A percentile compares a stretch with the other conserved stretches of the same genome.
phyloP scores from a whole-genome alignment of 2,888 invertebrate species.

The Maniola hyperantus region DNA sequence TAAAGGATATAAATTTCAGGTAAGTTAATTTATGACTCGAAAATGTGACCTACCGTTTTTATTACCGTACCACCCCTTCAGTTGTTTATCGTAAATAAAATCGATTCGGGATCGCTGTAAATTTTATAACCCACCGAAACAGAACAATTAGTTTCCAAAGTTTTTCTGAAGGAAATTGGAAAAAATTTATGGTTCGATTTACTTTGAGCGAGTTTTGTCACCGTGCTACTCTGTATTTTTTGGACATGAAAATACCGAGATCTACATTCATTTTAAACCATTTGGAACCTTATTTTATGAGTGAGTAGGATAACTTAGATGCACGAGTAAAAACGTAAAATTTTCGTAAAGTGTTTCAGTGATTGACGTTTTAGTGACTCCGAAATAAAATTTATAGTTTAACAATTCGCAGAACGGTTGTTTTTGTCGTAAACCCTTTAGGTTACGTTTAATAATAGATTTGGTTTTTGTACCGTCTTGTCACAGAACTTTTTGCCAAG shows the following conservation, averaged over 20 bases:
- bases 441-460: conserved; percentile 50
- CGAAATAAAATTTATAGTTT: conserved; percentile 67
- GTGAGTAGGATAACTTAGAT: conserved; percentile 32
- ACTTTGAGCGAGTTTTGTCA: conserved; percentile 58
- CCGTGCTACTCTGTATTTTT: conserved; percentile 54
- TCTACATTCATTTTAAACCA: conserved; percentile 16
- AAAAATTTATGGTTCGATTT: conserved; percentile 61
- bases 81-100: conserved; percentile 57
- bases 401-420: conserved; percentile 71
- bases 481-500: conserved; percentile 14
- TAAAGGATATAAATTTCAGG: too few species aligned
- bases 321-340: conserved; percentile 37
- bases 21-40: conserved; percentile 42
- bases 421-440: conserved; percentile 63
- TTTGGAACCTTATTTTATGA: conserved; percentile 41
- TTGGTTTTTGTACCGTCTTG: conserved; percentile 42
- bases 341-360: conserved; percentile 52
- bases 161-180: conserved; percentile 52
- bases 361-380: conserved; percentile 69
- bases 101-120: conserved; percentile 52
- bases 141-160: conserved; percentile 52
- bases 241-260: conserved; percentile 5
- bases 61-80: conserved; percentile 55
- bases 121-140: conserved; percentile 49
- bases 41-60: conserved; percentile 72